phyloP scores from a whole-genome alignment of 2,888 invertebrate species.

The Agrochola circellaris region DNA sequence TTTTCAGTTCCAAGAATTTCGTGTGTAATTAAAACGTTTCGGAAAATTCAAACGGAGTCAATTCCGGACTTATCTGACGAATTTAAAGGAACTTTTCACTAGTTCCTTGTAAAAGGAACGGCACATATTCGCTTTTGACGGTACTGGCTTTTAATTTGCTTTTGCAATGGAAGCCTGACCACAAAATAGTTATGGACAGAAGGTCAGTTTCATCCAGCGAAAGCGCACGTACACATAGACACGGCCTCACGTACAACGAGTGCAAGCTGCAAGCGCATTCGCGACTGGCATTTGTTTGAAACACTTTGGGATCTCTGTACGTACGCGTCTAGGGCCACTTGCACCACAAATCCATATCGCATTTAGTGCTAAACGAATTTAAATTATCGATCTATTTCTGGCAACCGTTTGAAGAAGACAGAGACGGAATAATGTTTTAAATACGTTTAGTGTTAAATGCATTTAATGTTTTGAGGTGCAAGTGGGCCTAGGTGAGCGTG shows the following conservation, averaged over 20 bases:
- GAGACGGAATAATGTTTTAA: not conserved
- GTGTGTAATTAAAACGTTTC: conserved; percentile 6
- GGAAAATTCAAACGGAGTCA: conserved; percentile 6
- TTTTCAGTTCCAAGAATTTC: conserved; percentile 8
- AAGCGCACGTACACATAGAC: not conserved
- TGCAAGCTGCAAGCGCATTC: too few relatives aligned
- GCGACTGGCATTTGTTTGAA: not conserved
- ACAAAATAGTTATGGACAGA: not conserved
- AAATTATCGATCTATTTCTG: not conserved
- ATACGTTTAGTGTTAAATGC: not conserved
- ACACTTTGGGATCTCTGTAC: not conserved
- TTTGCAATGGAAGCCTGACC: conserved; percentile 26
- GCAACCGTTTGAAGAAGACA: not conserved
- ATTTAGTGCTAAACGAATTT: not conserved
- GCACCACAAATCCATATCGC: not conserved
- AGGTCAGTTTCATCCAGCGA: not conserved
- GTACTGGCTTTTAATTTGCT: conserved; percentile 36
- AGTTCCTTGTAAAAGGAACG: conserved; percentile 14
- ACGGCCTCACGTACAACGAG: too few relatives aligned
- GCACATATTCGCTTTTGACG: conserved; percentile 30
- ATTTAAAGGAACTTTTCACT: conserved; percentile 21
- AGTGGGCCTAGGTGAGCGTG: too few relatives aligned
- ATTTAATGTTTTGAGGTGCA: not conserved
- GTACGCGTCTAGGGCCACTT: not conserved
- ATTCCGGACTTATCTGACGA: conserved; percentile 5